phyloP scores from a whole-genome alignment of 2,888 invertebrate genomes.

The Laothoe populi region DNA sequence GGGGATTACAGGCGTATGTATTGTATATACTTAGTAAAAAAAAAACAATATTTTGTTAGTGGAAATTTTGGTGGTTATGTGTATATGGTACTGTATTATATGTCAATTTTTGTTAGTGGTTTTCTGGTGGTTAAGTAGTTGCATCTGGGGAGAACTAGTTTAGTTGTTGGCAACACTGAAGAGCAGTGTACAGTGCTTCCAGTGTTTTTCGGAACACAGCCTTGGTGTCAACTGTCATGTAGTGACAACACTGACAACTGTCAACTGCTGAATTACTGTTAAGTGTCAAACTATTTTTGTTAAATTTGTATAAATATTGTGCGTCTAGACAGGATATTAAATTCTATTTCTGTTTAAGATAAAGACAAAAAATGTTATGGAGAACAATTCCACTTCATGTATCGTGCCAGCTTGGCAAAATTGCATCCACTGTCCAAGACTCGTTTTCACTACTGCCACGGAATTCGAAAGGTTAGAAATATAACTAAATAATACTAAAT shows the following conservation, averaged over 20 bases:
- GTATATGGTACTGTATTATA: too few species aligned
- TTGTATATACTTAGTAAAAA: too few species aligned
- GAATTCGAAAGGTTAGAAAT: conserved; percentile 86
- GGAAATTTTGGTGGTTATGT: too few species aligned
- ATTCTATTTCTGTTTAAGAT: conserved; percentile 29
- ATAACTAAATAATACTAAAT: conserved; percentile 30
- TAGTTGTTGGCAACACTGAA: too few species aligned
- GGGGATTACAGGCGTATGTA: too few species aligned
- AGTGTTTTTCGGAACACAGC: too few species aligned
- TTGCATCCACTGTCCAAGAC: conserved; percentile 86
- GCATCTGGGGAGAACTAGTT: too few species aligned
- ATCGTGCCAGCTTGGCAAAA: conserved; percentile 85
- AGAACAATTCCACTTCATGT: conserved; percentile 66
- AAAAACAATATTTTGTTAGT: too few species aligned
- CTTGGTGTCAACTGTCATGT: too few species aligned
- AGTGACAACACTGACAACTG: background rate
- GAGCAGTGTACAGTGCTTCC: too few species aligned
- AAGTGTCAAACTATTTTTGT: background rate
- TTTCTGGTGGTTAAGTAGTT: too few species aligned
- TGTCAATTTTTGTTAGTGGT: too few species aligned
- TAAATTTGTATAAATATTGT: background rate
- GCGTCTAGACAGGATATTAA: background rate
- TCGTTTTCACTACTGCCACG: conserved; percentile 82
- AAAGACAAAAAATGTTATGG: conserved; percentile 76
- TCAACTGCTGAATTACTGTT: background rate